phyloP scores from a whole-genome alignment of 2,888 invertebrate species.

The Clitarchus hookeri region DNA sequence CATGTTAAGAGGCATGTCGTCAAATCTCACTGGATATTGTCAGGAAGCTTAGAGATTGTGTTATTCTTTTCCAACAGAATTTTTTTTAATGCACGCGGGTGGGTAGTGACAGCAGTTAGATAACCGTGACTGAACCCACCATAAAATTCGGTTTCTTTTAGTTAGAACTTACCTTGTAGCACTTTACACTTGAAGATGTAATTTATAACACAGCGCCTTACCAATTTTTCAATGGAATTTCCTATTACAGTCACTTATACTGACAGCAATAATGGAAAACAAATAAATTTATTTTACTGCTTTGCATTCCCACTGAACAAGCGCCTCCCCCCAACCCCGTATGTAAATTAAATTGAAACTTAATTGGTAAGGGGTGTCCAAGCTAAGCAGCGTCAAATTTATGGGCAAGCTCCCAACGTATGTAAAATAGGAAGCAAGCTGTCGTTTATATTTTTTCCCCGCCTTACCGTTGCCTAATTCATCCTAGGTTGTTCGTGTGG shows the following conservation, averaged over 20 bases:
- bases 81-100: no score
- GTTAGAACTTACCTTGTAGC: background rate
- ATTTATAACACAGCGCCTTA: background rate
- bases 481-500: background rate
- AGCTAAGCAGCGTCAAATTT: background rate
- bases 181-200: background rate
- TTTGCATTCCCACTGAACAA: background rate
- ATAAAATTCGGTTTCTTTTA: background rate
- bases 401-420: background rate
- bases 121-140: background rate
- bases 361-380: background rate
- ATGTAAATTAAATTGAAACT: slow-evolving; percentile 14
- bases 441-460: background rate
- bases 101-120: no score
- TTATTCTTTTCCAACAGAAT: no score
- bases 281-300: background rate
- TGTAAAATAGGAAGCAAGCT: slow-evolving; percentile 7
- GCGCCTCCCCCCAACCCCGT: no score
- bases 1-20: no score
- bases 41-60: no score
- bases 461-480: background rate
- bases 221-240: background rate
- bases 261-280: background rate
- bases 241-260: background rate
- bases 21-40: no score